Conservation (phyloP, 2,113 vertebrate genomes). For the Mobula birostris region DNA sequence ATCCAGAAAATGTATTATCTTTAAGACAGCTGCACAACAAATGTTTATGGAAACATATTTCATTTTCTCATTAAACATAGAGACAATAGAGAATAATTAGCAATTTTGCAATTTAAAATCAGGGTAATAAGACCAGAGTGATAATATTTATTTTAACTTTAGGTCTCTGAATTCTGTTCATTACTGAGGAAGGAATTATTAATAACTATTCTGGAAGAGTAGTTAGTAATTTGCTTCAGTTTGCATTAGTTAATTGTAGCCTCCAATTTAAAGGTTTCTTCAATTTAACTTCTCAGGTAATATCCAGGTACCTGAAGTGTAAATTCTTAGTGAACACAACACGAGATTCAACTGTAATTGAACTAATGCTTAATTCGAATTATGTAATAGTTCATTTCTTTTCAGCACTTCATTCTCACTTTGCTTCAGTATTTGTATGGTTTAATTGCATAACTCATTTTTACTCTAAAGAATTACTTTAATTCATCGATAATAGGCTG, state of each 20-base stretch:
- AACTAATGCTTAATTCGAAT: background rate
- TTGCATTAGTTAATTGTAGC: conserved; percentile 30
- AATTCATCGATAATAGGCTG: background rate
- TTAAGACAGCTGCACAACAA: background rate
- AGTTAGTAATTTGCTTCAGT: conserved; percentile 10
- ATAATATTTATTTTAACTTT: background rate
- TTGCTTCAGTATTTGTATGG: background rate
- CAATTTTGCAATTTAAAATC: conserved; percentile 23
- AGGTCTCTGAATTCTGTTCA: background rate
- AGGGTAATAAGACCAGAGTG: background rate
- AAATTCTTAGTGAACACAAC: background rate
- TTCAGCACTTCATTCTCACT: background rate
- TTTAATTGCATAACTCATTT: conserved; percentile 10
- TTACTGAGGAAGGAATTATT: conserved; percentile 13
- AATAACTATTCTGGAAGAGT: conserved; percentile 7
- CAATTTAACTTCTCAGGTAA: background rate
- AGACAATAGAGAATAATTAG: background rate
- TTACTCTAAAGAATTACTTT: background rate
- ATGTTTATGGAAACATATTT: conserved; percentile 17
- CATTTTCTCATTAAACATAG: conserved; percentile 11
- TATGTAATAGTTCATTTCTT: conserved; percentile 1
- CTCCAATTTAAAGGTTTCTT: conserved; percentile 3
- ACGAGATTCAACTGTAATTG: background rate
- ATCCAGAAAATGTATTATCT: background rate
- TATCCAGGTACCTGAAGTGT: background rate